phyloP scores from a whole-genome alignment of 2,888 invertebrate genomes.

The Platycnemis pennipes region DNA sequence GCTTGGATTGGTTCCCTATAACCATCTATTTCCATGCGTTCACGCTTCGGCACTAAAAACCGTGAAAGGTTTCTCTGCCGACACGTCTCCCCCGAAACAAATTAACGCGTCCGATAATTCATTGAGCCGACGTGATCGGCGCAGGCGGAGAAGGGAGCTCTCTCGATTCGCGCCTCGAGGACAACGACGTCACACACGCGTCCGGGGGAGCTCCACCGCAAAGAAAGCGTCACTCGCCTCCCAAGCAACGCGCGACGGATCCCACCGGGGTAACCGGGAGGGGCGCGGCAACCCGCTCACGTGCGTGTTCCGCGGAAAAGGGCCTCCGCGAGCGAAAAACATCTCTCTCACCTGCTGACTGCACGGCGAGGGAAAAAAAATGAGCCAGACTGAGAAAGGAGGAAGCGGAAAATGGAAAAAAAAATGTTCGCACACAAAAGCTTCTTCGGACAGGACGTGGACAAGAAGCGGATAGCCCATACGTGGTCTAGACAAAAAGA shows the following conservation, averaged over 20 bases:
- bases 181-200: neutral
- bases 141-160: neutral
- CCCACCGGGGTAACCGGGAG: too few relatives aligned
- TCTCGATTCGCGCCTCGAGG: neutral
- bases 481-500: neutral
- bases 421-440: neutral
- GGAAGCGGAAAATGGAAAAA: neutral
- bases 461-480: neutral
- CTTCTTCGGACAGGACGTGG: neutral
- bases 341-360: neutral
- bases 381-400: neutral
- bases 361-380: too few relatives aligned
- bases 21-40: neutral
- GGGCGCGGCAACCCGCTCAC: too few relatives aligned
- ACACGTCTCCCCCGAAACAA: neutral
- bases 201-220: neutral
- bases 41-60: neutral
- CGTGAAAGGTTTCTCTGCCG: neutral
- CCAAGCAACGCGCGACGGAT: too few relatives aligned
- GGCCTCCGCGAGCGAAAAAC: too few relatives aligned
- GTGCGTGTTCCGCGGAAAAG: too few relatives aligned
- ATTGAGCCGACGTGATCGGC: neutral
- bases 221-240: neutral
- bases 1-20: neutral
- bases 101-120: slow-evolving; percentile 5